phyloP scores from a whole-genome alignment of 2,888 invertebrate species.

The Lycocerus yunnanus region DNA sequence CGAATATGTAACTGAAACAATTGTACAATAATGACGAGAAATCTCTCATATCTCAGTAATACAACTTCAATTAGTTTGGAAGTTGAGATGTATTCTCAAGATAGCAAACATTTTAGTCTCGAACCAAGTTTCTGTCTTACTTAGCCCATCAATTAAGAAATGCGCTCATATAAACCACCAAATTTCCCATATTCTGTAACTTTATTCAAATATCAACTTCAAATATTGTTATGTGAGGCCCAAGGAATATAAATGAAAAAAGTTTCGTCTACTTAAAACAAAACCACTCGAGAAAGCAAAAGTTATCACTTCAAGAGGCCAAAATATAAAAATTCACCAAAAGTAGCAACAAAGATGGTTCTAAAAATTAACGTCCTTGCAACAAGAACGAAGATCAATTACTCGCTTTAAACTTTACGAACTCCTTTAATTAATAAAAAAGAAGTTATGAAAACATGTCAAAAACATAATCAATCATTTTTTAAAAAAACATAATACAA shows the following conservation, averaged over 20 bases:
- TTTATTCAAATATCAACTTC: neutral
- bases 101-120: constrained; percentile 16
- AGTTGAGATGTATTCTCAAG: constrained; percentile 20
- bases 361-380: neutral
- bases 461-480: constrained; percentile 17
- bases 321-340: neutral
- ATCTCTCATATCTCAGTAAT: constrained; percentile 9
- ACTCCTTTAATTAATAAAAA: constrained; percentile 19
- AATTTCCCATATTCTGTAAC: neutral
- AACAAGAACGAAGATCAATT: constrained; percentile 9
- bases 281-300: neutral
- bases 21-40: constrained; percentile 16
- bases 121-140: constrained; percentile 12
- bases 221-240: neutral
- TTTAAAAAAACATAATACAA: constrained; percentile 6
- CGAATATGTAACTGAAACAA: constrained; percentile 12
- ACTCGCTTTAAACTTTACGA: constrained; percentile 13
- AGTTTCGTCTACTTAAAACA: neutral
- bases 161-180: constrained; percentile 1
- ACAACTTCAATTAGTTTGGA: constrained; percentile 19
- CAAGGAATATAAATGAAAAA: neutral
- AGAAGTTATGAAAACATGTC: constrained; percentile 15
- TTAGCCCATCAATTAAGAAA: constrained; percentile 10
- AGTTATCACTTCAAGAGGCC: neutral
- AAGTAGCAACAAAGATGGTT: neutral